Percentiles rank a stretch among this genome's conserved stretches.
Evolutionary conservation across 2,888 invertebrate genomes (phyloP).

Genomic region (Thera obeliscata): DNA sequence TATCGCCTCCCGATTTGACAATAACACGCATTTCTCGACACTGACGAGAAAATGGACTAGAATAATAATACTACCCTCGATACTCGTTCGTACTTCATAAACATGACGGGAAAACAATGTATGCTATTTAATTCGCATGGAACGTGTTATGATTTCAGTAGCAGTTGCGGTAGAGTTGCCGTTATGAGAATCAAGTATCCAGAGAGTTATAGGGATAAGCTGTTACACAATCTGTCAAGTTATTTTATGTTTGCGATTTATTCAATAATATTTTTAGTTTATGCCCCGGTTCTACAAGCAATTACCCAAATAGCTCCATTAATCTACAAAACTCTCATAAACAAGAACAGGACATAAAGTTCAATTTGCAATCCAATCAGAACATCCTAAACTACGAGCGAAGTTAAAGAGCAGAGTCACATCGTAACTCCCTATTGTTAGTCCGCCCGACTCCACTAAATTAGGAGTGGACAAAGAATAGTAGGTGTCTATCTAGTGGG

Average conservation of each 20-base stretch:
- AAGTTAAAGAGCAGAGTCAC: conserved; percentile 41
- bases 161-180: conserved; percentile 14
- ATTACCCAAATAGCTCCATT: conserved; percentile 36
- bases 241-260: not conserved
- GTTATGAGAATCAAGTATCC: conserved; percentile 6
- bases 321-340: conserved; percentile 34
- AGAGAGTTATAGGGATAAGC: not conserved
- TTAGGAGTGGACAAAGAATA: conserved; percentile 67
- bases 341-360: conserved; percentile 36
- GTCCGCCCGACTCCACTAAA: conserved; percentile 54
- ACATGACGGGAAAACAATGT: conserved; percentile 21
- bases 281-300: conserved; percentile 21
- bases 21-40: conserved; percentile 2
- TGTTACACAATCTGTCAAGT: not conserved
- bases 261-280: conserved; percentile 2
- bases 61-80: conserved; percentile 11
- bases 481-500: conserved; percentile 34
- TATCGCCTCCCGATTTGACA: not conserved
- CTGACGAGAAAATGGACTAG: conserved; percentile 8
- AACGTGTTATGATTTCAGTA: conserved; percentile 17
- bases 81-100: conserved; percentile 22
- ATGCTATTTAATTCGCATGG: conserved; percentile 18
- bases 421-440: conserved; percentile 36
- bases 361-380: conserved; percentile 40
- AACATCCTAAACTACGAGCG: conserved; percentile 34